phyloP scores from a whole-genome alignment of 2,797 vertebrate species.

The Pangasius larnaudii region DNA sequence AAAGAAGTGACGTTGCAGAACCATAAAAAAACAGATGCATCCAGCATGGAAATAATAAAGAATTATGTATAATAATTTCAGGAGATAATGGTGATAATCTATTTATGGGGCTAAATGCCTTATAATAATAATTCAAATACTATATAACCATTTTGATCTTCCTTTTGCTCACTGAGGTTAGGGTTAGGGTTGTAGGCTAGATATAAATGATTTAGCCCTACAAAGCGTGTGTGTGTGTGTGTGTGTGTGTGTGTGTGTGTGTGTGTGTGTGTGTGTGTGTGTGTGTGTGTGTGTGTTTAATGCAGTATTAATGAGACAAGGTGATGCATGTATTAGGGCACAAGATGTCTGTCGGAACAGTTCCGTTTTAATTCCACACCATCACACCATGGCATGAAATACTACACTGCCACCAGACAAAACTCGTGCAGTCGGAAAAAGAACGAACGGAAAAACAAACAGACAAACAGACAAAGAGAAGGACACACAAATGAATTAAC shows the following conservation, averaged over 20 bases:
- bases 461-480: background rate
- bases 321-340: slow-evolving; percentile 5
- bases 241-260: background rate
- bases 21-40: too few relatives aligned
- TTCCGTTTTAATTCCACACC: slow-evolving; percentile 14
- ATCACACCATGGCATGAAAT: background rate
- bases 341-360: slow-evolving; percentile 13
- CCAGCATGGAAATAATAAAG: too few relatives aligned
- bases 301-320: slow-evolving; percentile 27
- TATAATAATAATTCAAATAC: background rate
- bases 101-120: background rate
- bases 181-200: background rate
- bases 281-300: background rate
- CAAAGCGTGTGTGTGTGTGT: too few relatives aligned
- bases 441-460: too few relatives aligned
- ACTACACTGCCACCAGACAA: slow-evolving; percentile 10
- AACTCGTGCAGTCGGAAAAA: background rate
- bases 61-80: background rate
- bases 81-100: background rate
- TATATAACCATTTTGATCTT: background rate
- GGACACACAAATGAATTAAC: background rate
- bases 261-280: background rate
- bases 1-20: background rate
- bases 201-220: background rate
- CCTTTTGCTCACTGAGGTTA: background rate